Conservation (phyloP, 2,113 vertebrate genomes). For the Malaclemys terrapin region DNA sequence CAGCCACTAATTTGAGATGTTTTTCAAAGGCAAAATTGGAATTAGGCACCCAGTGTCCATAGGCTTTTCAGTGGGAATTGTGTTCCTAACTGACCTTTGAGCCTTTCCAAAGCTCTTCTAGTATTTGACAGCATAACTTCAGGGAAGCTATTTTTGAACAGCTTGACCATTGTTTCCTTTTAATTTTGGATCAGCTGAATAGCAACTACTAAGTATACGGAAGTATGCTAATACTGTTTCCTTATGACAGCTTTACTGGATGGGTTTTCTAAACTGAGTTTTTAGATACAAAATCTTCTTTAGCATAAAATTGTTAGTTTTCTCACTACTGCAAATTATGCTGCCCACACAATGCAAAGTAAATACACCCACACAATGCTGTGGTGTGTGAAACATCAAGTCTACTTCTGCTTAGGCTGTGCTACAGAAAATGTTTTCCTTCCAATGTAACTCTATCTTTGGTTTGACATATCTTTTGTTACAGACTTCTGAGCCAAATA, state of each 20-base stretch:
- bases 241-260: not conserved
- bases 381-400: not conserved
- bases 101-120: not conserved
- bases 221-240: not conserved
- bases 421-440: conserved; percentile 33
- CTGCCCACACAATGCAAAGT: conserved; percentile 17
- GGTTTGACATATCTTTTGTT: conserved; percentile 26
- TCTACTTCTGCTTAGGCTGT: conserved; percentile 1
- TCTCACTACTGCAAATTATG: conserved; percentile 11
- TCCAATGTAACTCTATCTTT: conserved; percentile 23
- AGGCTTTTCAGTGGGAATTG: not conserved
- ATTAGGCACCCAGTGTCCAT: not conserved
- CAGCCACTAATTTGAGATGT: not conserved
- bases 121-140: accelerated
- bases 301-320: conserved; percentile 45
- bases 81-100: not conserved
- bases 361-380: conserved; percentile 3
- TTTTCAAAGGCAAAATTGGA: not conserved
- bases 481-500: conserved; percentile 24
- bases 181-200: not conserved
- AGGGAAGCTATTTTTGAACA: not conserved
- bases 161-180: not conserved
- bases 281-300: conserved; percentile 21
- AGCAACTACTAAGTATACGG: not conserved
- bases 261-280: conserved; percentile 40